These are phyloP conservation scores for Calephelis virginiensis DNA, from an alignment of 1,140 invertebrate species.

Conservation along the genomic window DNA sequence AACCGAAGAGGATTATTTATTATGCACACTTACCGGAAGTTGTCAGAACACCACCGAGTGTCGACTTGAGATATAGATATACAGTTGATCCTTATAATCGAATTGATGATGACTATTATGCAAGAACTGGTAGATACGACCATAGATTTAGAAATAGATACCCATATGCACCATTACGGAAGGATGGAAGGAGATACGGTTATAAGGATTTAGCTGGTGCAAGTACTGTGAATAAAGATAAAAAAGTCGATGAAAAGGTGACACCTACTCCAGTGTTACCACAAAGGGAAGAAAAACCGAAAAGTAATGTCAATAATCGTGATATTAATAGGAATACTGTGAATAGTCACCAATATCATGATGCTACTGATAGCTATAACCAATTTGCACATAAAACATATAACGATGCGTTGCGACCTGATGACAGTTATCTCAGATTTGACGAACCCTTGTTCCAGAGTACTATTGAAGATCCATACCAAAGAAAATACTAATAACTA, in stretches of 20 bases:
- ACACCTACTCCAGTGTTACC: conserved; percentile 64
- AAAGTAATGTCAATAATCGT: conserved; percentile 36
- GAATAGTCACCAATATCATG: conserved; percentile 76
- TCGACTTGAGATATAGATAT: conserved; percentile 68
- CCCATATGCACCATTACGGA: conserved; percentile 65
- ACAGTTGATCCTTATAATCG: conserved; percentile 64
- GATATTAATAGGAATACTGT: conserved; percentile 59
- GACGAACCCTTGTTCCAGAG: conserved; percentile 71
- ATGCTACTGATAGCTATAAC: conserved; percentile 44
- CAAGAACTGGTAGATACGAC: conserved; percentile 62
- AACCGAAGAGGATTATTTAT: conserved; percentile 76
- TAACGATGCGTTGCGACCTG: conserved; percentile 55
- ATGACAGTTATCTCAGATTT: conserved; percentile 64
- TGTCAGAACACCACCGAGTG: conserved; percentile 68
- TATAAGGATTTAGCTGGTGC: conserved; percentile 68
- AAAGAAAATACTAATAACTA: conserved; percentile 55
- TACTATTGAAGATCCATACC: conserved; percentile 67
- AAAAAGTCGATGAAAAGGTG: conserved; percentile 68
- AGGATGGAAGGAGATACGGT: conserved; percentile 63
- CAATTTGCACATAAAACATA: conserved; percentile 61
- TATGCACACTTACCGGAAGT: conserved; percentile 76
- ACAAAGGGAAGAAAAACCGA: conserved; percentile 65
- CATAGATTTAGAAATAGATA: conserved; percentile 66
- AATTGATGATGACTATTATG: conserved; percentile 62
- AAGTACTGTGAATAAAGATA: conserved; percentile 61